phyloP scores from a whole-genome alignment of 2,113 vertebrate species.

The Gymnobelideus leadbeateri region DNA sequence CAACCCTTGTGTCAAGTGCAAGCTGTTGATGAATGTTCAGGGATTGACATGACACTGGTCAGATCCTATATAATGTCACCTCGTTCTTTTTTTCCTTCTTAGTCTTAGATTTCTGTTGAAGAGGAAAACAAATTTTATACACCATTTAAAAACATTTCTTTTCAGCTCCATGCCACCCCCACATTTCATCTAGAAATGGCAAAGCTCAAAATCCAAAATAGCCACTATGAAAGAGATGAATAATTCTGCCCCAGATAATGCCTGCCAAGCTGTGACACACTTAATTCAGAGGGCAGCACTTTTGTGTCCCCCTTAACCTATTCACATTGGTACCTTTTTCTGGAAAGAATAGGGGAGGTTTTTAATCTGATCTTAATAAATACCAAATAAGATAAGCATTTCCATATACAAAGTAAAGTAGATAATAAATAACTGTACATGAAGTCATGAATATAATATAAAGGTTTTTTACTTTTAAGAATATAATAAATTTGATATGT shows the following conservation, averaged over 20 bases:
- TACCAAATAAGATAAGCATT: background rate
- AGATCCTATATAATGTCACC: background rate
- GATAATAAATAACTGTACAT: background rate
- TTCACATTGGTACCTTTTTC: background rate
- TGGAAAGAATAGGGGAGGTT: background rate
- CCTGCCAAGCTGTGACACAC: background rate
- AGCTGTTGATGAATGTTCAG: conserved; percentile 52
- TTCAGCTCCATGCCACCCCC: background rate
- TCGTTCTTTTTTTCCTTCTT: background rate
- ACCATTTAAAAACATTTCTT: conserved; percentile 37
- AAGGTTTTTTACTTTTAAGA: background rate
- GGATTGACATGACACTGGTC: conserved; percentile 39
- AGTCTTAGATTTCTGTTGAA: conserved; percentile 12
- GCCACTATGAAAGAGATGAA: conserved; percentile 30
- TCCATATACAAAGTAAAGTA: background rate
- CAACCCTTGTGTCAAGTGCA: conserved; percentile 55
- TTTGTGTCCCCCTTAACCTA: background rate
- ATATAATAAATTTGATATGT: background rate
- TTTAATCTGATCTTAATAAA: background rate
- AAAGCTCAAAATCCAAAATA: conserved; percentile 8
- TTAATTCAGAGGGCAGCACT: background rate
- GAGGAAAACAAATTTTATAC: conserved; percentile 9
- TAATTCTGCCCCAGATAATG: background rate
- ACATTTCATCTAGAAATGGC: conserved; percentile 6
- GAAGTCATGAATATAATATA: background rate